phyloP scores from a whole-genome alignment of 2,113 vertebrate species.

The Cricetomys ansorgei region DNA sequence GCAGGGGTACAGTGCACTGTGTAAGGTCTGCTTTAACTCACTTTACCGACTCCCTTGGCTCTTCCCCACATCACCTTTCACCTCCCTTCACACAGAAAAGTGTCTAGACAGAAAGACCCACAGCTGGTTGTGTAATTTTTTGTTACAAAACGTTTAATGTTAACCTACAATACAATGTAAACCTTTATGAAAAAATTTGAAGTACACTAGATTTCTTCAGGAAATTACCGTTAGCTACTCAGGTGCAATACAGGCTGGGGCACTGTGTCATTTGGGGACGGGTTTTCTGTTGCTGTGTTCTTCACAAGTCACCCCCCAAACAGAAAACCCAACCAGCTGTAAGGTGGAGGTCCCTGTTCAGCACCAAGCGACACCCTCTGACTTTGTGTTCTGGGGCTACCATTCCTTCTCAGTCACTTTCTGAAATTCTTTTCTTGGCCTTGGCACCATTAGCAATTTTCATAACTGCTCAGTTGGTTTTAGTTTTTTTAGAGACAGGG shows the following conservation, averaged over 20 bases:
- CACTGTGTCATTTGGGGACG: conserved; percentile 62
- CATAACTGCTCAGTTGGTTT: conserved; percentile 65
- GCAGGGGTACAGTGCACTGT: not conserved
- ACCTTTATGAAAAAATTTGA: conserved; percentile 82
- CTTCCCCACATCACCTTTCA: not conserved
- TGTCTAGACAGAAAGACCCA: conserved; percentile 70
- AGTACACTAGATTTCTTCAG: conserved; percentile 81
- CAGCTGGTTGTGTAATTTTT: conserved; percentile 42
- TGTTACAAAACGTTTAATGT: conserved; percentile 85
- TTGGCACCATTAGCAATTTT: conserved; percentile 75
- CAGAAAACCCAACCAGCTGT: not conserved
- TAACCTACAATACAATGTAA: conserved; percentile 85
- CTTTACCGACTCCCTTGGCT: not conserved
- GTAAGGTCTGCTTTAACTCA: not conserved
- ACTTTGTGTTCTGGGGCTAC: conserved; percentile 23
- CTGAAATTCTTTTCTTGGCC: conserved; percentile 58
- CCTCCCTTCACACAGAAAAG: not conserved
- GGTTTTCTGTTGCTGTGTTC: conserved; percentile 50
- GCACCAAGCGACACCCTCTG: conserved; percentile 38
- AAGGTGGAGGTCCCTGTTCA: conserved; percentile 54
- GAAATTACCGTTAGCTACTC: conserved; percentile 63
- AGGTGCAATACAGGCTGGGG: conserved; percentile 67
- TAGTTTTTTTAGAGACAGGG: not conserved
- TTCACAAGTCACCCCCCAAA: not conserved
- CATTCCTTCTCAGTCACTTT: conserved; percentile 43